These are phyloP conservation scores for Ennomos fuscantarius DNA, from an alignment of 2,888 invertebrate species.

Conservation along the genomic window DNA sequence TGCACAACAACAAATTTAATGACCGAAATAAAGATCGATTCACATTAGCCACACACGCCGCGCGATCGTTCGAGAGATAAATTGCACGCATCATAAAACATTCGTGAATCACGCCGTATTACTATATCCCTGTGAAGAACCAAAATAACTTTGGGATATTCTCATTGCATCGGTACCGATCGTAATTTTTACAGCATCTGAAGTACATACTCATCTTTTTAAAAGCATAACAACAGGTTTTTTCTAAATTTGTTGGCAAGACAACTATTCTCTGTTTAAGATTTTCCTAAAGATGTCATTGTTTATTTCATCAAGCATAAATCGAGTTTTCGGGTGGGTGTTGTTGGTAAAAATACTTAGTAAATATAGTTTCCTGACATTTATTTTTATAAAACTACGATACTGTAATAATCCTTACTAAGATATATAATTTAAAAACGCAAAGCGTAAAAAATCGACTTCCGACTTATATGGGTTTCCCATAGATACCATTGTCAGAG, in stretches of 20 bases:
- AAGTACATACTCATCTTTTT: conserved; percentile 27
- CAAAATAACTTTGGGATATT: conserved; percentile 34
- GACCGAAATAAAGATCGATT: conserved; percentile 46
- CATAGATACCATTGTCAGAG: too few relatives aligned
- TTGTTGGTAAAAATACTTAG: conserved; percentile 1
- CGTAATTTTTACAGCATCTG: conserved; percentile 29
- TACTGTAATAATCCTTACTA: too few relatives aligned
- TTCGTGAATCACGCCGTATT: conserved; percentile 45
- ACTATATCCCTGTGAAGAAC: conserved; percentile 32
- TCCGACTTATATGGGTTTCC: too few relatives aligned
- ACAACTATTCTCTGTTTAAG: conserved; percentile 4
- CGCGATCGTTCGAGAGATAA: conserved; percentile 44
- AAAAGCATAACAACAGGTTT: conserved; percentile 26
- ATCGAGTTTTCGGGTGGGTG: conserved; percentile 1
- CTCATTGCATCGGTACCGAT: conserved; percentile 29
- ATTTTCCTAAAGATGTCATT: conserved; percentile 17
- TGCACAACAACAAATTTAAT: conserved; percentile 33
- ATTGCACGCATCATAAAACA: conserved; percentile 33
- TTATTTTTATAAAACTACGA: too few relatives aligned
- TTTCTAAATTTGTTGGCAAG: conserved; percentile 24
- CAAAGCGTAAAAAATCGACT: too few relatives aligned
- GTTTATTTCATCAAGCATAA: conserved; percentile 16
- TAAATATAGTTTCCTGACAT: too few relatives aligned
- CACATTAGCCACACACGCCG: conserved; percentile 35
- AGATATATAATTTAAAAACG: too few relatives aligned